phyloP scores from a whole-genome alignment of 2,797 vertebrate species.

The Phataginus tricuspis region DNA sequence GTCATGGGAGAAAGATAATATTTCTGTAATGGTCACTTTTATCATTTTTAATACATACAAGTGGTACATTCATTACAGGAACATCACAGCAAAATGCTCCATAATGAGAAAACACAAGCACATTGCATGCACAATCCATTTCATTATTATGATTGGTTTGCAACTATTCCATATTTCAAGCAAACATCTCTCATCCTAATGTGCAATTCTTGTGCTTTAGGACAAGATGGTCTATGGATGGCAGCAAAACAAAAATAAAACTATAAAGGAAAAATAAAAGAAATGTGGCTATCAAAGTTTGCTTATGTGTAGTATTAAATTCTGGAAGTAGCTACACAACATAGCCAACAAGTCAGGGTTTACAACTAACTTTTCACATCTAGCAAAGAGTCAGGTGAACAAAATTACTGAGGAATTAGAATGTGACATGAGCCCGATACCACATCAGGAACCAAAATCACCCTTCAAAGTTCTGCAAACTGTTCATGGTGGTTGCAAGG shows the following conservation, averaged over 20 bases:
- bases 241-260: conserved; percentile 51
- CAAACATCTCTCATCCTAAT: conserved; percentile 65
- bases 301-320: background rate
- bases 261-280: background rate
- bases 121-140: conserved; percentile 69
- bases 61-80: conserved; percentile 44
- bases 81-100: conserved; percentile 31
- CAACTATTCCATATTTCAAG: conserved; percentile 72
- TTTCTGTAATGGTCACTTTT: conserved; percentile 71
- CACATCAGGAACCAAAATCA: background rate
- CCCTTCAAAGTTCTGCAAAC: background rate
- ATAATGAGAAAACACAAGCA: conserved; percentile 69
- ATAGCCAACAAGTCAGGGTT: background rate
- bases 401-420: background rate
- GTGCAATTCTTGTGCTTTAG: conserved; percentile 48
- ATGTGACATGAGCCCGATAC: background rate
- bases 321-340: background rate
- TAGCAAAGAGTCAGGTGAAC: background rate
- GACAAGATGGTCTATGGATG: conserved; percentile 15
- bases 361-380: background rate
- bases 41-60: conserved; percentile 73
- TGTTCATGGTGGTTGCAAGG: background rate
- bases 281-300: background rate
- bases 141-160: conserved; percentile 73
- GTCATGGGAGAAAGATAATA: conserved; percentile 54